Base-by-base conservation (phyloP, 2,797 vertebrate species). In the Toxotes lorentzi region DNA sequence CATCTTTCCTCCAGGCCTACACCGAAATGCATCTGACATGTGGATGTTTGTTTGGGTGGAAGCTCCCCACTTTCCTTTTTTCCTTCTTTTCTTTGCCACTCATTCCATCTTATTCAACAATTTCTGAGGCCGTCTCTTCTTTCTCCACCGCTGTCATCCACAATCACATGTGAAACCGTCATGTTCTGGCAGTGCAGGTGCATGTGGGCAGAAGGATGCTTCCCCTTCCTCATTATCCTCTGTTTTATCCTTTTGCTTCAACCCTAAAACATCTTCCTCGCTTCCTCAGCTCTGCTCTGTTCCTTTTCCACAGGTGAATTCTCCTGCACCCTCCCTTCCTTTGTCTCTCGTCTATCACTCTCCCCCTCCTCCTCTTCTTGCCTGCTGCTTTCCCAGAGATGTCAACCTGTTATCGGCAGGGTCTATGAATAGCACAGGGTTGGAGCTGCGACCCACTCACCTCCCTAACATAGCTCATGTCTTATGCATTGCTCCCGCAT, bases 341-440 rank as follows among this genome's bases (percentile, higher is more conserved):
- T 92, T 91, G 89, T 92, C 76, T 91, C 72, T 62, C 7, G 34
- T 76, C 84, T 83, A 48, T 73, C 84, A 59, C 81, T 73, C 82
- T 32, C 77, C 53, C 61, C 48, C 72, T 24, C 65, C 65, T 32
- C 64, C 80, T 27, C 76, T 43, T 50, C n/a, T 4, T 76, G 76
- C 81, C 84, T 64, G 65, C 88, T 88, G 81, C 82, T 86, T 88
- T 92, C 89, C 85, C 86, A 88, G 81, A 90, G 86, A 91, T 90
- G 86, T 91, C 88, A 87, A 93, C 91, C 90, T 92, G 93, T 89
- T 93, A 94, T 93, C 84, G 72, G 79, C 85, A 68, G 65, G 70
- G 79, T 89, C 90, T 91, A 92, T 91, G 93, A 94, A 92, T 93
- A 93, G 92, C 86, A 76, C 80, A 59, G 79, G 73, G 83, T 70